Evolutionary conservation across 2,888 invertebrate genomes (phyloP).

Genomic region (Lithophane socia): DNA sequence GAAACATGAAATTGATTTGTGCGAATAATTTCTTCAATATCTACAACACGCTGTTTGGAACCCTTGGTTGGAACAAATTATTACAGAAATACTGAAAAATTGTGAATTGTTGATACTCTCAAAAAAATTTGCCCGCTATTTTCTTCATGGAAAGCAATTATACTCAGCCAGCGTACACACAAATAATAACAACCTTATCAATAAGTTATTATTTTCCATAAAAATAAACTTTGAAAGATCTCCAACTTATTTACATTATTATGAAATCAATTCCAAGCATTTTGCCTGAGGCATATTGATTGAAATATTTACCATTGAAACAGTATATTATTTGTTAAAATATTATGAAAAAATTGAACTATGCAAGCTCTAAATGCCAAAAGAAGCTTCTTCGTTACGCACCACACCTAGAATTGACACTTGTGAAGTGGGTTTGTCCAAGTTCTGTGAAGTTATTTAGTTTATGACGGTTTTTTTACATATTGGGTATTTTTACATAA

Average conservation of each 20-base stretch:
- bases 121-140: neutral
- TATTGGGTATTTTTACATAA: neutral
- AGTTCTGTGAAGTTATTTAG: conserved; percentile 12
- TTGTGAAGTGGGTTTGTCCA: neutral
- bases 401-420: conserved; percentile 27
- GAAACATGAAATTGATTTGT: neutral
- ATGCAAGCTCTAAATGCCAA: conserved; percentile 22
- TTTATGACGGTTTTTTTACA: neutral
- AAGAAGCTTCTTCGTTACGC: conserved; percentile 18
- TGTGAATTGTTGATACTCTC: neutral
- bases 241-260: neutral
- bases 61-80: neutral
- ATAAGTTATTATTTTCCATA: neutral
- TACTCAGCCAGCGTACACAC: neutral
- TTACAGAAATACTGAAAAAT: neutral
- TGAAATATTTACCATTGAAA: conserved; percentile 2
- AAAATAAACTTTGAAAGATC: neutral
- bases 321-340: conserved; percentile 15
- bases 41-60: neutral
- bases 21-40: neutral
- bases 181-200: neutral
- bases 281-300: conserved; percentile 5
- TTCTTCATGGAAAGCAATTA: neutral
- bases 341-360: conserved; percentile 13
- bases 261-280: neutral